Evolutionary conservation across 2,113 vertebrate species (phyloP), one percentile per base, ranked within the genome.

Genomic region (Spilogale gracilis): DNA sequence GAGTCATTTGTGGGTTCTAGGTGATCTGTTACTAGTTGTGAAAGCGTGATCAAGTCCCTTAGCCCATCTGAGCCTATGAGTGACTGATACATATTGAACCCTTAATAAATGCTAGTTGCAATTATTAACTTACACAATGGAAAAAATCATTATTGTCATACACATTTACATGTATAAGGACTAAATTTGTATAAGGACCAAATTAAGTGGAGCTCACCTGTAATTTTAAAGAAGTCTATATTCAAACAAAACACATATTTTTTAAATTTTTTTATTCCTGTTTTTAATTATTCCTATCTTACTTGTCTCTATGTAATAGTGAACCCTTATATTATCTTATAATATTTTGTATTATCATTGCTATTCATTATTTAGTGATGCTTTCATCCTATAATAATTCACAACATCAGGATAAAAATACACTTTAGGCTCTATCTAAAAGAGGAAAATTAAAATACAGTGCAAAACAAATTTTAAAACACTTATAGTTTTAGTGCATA

Each of bases 401-500:
- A 43, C 2, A 56, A 9, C 43, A 20, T 61, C 32, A 78, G 10
- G 16, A 83, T 60, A 81, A 95, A 78, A 52, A 63, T 10, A 61
- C 50, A 13, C 6, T 58, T 76, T 86, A 78, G 48, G 50, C 7
- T 87, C 9, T 54, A 56, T 63, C 71, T 95, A n/a, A 79, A 54
- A 50, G 32, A n/a, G 18, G 21, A 79, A 82, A 91, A 54, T 63
- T 95, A 73, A 93, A 93, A 67, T 45, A 38, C 21, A 85, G 30
- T 13, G 8, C 43, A 82, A 89, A 89, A 86, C 32, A 92, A 48
- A 85, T 60, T 84, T 94, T 3, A 91, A 96, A 71, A 45, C 25
- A 60, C 25, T 82, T 61, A 9, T 6, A 87, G 45, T n/a, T 76
- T 6, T 11, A 83, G 25, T 30, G 9, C 0, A 63, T 78, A 85